Percentiles rank a stretch among this genome's conserved stretches.
phyloP scores from a whole-genome alignment of 2,888 invertebrate species.

The Cheilosia grossa region DNA sequence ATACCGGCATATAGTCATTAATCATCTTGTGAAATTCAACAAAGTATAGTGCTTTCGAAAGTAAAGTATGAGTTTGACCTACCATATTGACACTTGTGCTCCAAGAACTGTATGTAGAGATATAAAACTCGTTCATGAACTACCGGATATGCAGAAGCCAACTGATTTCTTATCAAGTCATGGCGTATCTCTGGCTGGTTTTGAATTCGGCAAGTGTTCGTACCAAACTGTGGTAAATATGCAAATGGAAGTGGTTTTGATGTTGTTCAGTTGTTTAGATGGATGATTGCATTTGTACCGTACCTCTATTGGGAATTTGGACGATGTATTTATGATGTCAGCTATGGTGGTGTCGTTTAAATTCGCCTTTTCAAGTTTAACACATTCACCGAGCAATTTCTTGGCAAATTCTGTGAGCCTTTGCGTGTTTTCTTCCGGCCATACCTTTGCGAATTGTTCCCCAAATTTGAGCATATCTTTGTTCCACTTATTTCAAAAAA shows the following conservation, averaged over 20 bases:
- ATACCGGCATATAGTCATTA: not conserved
- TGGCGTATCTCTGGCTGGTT: conserved; percentile 68
- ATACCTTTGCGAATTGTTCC: conserved; percentile 78
- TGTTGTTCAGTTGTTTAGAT: no score
- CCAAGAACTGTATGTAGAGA: conserved; percentile 86
- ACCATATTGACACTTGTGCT: conserved; percentile 83
- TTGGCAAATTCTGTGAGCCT: conserved; percentile 76
- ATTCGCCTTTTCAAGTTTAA: conserved; percentile 76
- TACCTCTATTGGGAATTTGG: conserved; percentile 79
- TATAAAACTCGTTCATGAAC: conserved; percentile 86
- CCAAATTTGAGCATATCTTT: conserved; percentile 79
- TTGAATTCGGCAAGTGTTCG: conserved; percentile 65
- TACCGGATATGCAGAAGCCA: conserved; percentile 86
- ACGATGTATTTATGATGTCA: conserved; percentile 77
- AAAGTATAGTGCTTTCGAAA: not conserved
- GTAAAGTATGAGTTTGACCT: conserved; percentile 6
- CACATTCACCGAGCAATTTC: conserved; percentile 78
- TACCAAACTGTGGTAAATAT: conserved; percentile 68
- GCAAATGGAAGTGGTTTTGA: not conserved
- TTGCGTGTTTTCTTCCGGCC: conserved; percentile 76
- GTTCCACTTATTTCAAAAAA: not conserved
- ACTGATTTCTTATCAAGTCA: conserved; percentile 67
- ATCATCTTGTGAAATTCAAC: not conserved
- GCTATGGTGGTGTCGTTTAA: conserved; percentile 62
- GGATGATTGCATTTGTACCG: not conserved